Evolutionary conservation across 2,113 vertebrate species (phyloP), one percentile per base, ranked within the genome.

Genomic region (Bubo scandiacus): DNA sequence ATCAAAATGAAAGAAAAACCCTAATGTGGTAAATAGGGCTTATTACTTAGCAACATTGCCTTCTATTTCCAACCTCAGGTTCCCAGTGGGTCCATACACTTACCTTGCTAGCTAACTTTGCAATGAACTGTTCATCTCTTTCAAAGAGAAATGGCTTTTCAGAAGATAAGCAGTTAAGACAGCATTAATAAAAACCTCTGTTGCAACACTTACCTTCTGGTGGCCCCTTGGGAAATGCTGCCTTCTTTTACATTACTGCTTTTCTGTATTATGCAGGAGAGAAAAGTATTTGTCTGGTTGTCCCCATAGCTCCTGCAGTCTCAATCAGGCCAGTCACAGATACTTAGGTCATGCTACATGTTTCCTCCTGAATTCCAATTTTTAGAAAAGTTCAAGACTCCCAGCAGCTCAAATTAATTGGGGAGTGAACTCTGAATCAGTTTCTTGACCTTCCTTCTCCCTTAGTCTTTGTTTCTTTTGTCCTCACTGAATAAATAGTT

Each of bases 151-250:
- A 47, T 63, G 73, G 72, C 45, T 93, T 86, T 91, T 42, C 57
- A 65, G 83, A 75, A 87, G 83, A 86, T 85, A 94, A 94, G 49
- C 83, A 81, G 27, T 91, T 94, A 86, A 94, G 89, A 54, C 91
- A 95, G 91, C 83, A 89, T 91, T 94, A 95, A 92, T 94, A 80
- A 92, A 93, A 91, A 22, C 66, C 54, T 90, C 8, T 10, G 34
- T 42, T 87, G 59, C 77, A 88, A 18, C 78, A 26, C 45, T 81
- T 81, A 65, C 88, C 77, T 86, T 78, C 30, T 75, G 36, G 19
- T 79, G 79, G 42, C 70, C 82, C 1, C 80, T 57, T 92, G 93
- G 94, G 96, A 94, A 88, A 75, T 62, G n/a, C 62, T 81, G 92
- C 62, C n/a, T 68, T 14, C 86, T 83, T 92, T 96, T 80, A 45